Base-by-base conservation (phyloP, 2,888 invertebrate species). In the Scelioninae gen. 1 region DNA sequence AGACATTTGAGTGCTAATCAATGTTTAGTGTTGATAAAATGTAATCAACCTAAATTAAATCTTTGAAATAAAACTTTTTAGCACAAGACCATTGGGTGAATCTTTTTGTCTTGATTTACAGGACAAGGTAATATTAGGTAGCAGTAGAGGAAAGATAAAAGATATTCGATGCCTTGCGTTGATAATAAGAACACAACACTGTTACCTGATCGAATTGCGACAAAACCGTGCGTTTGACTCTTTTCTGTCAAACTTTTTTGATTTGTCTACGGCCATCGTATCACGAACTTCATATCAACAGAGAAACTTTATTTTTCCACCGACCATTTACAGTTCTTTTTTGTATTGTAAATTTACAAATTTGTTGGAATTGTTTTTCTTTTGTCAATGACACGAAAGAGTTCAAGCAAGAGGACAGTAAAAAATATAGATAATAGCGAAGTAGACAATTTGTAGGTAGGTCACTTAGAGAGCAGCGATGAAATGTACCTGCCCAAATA, bases 401-500 rank as follows among this genome's bases (percentile, higher is more conserved):
- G 68, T 78, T 63, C 51, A 63, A 63, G 45, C 53, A 53, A 71
- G 23, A 53, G 55, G 56, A 43, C 51, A 66, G 71, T 58, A 32
- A 10, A 66, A 56, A 47, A 43, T 23, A 47, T 69, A 68, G 43
- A 29, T 45, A 45, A 69, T 60, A 68, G 47, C 47, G 34, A 40
- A 13, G 15, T 66, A 68, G 66, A 58, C 10, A 53, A 53, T 13
- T 55, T 49, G 51, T 56, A 77, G 72, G 38, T 84, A 80, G 81
- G 13, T 56, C 65, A 69, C 23, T 80, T 75, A 75, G 69, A 63
- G 34, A 80, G 68, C 74, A 84, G 83, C 81, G 74, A 85, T 80
- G 79, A 84, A 85, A 81, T 49, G 86, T 86, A 86, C 86, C 86
- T 86, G 86, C 80, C 82, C 84, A 66, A 75, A 68, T 82, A 83